Base-by-base conservation (phyloP, 1,140 invertebrate species). In the Heterodera carotae region DNA sequence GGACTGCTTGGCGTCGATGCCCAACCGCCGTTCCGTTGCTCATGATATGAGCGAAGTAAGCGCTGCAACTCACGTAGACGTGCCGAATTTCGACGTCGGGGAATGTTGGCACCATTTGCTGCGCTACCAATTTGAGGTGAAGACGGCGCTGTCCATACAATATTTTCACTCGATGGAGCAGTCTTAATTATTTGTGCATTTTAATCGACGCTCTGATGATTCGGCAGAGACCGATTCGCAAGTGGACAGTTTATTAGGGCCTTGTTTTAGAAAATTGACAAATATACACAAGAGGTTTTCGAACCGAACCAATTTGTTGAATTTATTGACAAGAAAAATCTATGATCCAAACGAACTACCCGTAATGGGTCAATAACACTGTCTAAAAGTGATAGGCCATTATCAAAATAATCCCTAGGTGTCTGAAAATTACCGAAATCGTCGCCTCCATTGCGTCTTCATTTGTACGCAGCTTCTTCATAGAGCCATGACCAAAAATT, bases 41-140 rank as follows among this genome's bases (percentile, higher is more conserved):
- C 27, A 34, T 74, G 72, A 64, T 59, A 74, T 27, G 56, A 53
- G 12, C 64, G 59, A 39, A 74, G 36, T 33, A 74, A 27, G 27
- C 72, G 59, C 27, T 74, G 72, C 64, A 74, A 34, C 34, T 74
- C 72, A 29, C 53, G 59, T 12, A 74, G 64, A 25, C 53, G 59
- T 59, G 72, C 56, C 25, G 39, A 56, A 34, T 74, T 74, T 34
- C 27, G 43, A 31, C 72, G 59, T 62, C 64, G 31, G 10, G 43
- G 64, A 64, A 25, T 43, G 56, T 48, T 43, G 33, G 48, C 59
- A 36, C n/a, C 25, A 10, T 59, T 62, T 10, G 25, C 43, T 22
- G 69, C 29, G 53, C 48, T 29, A 33, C 36, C 53, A 33, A 62
- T 56, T 62, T 33, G 56, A 8, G 72, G 72, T 15, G 72, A 74